Evolutionary conservation across 1,140 invertebrate species (phyloP).

Genomic region (Platyura marginata): DNA sequence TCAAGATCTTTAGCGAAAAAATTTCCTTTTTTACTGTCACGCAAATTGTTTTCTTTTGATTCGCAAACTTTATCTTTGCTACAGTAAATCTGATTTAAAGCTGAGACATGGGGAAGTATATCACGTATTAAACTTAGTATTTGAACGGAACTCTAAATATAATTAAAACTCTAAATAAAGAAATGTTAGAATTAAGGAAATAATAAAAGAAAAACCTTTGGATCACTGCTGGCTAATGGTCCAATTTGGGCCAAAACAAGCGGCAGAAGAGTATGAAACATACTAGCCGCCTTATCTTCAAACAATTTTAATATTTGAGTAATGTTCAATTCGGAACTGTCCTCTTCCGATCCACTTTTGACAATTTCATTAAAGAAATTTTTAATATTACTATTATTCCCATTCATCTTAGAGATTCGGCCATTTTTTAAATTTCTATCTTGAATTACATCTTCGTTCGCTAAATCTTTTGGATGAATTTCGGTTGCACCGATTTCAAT

Average conservation of each 20-base stretch:
- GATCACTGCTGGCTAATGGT: conserved; percentile 61
- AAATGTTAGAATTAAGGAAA: conserved; percentile 3
- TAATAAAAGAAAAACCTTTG: conserved; percentile 50
- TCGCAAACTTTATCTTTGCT: conserved; percentile 18
- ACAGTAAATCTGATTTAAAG: conserved; percentile 51
- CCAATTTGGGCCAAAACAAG: conserved; percentile 63
- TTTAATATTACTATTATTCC: conserved; percentile 13
- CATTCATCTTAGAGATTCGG: conserved; percentile 17
- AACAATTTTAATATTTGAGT: conserved; percentile 19
- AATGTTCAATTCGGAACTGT: conserved; percentile 5
- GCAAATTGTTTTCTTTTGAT: conserved; percentile 4
- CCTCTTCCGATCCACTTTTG: conserved; percentile 18
- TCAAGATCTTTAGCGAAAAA: background rate
- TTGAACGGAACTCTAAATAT: conserved; percentile 65
- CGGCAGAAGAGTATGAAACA: conserved; percentile 57
- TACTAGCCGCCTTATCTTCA: conserved; percentile 21
- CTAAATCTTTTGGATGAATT: conserved; percentile 12
- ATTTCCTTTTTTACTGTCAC: background rate
- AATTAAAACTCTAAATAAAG: too few relatives aligned
- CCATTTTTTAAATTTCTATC: conserved; percentile 17
- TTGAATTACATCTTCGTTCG: conserved; percentile 9
- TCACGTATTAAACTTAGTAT: conserved; percentile 80
- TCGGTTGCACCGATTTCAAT: conserved; percentile 23
- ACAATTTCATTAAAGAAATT: conserved; percentile 2
- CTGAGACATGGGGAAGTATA: conserved; percentile 73